A percentile compares a stretch with the other conserved stretches of the same genome.
These are phyloP conservation scores for Drosophila nebulosa DNA, from an alignment of 1,140 invertebrate genomes.

Conservation along the genomic window DNA sequence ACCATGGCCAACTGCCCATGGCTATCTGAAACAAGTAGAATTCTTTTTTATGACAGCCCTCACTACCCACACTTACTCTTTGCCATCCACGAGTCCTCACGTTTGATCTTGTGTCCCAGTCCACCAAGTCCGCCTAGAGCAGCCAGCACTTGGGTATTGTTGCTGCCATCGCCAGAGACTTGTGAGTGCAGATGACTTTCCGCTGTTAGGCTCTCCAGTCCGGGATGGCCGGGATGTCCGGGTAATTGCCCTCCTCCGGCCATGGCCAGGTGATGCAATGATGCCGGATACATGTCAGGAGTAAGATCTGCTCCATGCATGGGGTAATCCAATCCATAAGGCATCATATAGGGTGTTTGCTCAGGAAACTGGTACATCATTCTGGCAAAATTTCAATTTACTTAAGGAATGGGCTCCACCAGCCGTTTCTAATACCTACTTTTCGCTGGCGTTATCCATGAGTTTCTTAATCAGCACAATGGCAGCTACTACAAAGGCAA, in stretches of 20 bases:
- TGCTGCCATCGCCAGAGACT: conserved; percentile 61
- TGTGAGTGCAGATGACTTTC: conserved; percentile 73
- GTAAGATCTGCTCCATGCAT: conserved; percentile 62
- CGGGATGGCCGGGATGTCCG: conserved; percentile 58
- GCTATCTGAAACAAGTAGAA: conserved; percentile 59
- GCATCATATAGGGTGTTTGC: conserved; percentile 80
- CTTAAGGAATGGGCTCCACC: too few species aligned
- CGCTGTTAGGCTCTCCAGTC: conserved; percentile 60
- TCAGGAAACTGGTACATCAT: conserved; percentile 78
- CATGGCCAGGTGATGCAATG: conserved; percentile 57
- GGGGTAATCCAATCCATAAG: conserved; percentile 74
- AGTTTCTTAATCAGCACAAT: conserved; percentile 84
- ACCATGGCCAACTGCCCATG: conserved; percentile 12
- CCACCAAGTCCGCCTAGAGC: conserved; percentile 62
- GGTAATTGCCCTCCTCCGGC: conserved; percentile 54
- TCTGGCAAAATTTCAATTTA: conserved; percentile 16
- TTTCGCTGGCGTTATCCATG: conserved; percentile 81
- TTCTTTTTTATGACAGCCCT: conserved; percentile 36
- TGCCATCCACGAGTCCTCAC: conserved; percentile 73
- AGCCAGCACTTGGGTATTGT: conserved; percentile 69
- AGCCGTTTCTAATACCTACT: conserved; percentile 36
- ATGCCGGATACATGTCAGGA: conserved; percentile 51
- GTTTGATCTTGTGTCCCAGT: conserved; percentile 72
- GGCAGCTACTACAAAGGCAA: conserved; percentile 83
- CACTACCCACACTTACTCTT: conserved; percentile 66